A percentile compares a stretch with the other conserved stretches of the same genome.
Conservation (phyloP, 35 echinoderm and acorn worm species). For the Acanthaster planci region DNA sequence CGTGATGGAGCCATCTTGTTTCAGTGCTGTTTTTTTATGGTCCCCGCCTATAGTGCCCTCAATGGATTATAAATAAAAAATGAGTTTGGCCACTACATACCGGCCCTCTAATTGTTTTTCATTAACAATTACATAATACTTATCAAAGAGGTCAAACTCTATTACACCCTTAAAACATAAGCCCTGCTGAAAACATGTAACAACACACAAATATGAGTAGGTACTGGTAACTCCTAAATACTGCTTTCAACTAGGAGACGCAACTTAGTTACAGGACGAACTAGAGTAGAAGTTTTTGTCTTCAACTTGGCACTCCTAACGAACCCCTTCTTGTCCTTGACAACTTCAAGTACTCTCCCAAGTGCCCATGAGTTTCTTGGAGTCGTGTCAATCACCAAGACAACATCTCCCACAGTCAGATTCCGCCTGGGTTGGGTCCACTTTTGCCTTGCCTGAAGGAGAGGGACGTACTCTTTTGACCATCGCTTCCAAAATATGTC, state of each 20-base stretch:
- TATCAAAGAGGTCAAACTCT: neutral
- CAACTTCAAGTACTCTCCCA: neutral
- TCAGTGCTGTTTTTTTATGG: no score
- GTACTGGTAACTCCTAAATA: neutral
- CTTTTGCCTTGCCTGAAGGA: slow-evolving; percentile 49
- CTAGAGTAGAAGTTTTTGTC: slow-evolving; percentile 19
- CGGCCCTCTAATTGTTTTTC: neutral
- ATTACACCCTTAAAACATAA: neutral
- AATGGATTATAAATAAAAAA: neutral
- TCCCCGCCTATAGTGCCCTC: no score
- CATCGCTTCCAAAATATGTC: slow-evolving; percentile 57
- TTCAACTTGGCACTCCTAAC: slow-evolving; percentile 41
- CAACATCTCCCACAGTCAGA: slow-evolving; percentile 25
- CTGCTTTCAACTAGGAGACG: slow-evolving; percentile 22
- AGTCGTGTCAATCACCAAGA: slow-evolving; percentile 26
- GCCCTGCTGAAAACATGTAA: neutral
- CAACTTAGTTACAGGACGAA: slow-evolving; percentile 27
- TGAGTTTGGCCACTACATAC: neutral
- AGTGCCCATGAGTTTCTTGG: slow-evolving; percentile 14
- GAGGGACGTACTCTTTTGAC: slow-evolving; percentile 47
- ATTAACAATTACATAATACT: neutral
- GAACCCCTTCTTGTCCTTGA: slow-evolving; percentile 15
- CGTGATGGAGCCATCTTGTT: no score
- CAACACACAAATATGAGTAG: no score
- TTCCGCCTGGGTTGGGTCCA: slow-evolving; percentile 28